Evolutionary conservation across 2,113 vertebrate species (phyloP).

Genomic region (Bubo bubo): DNA sequence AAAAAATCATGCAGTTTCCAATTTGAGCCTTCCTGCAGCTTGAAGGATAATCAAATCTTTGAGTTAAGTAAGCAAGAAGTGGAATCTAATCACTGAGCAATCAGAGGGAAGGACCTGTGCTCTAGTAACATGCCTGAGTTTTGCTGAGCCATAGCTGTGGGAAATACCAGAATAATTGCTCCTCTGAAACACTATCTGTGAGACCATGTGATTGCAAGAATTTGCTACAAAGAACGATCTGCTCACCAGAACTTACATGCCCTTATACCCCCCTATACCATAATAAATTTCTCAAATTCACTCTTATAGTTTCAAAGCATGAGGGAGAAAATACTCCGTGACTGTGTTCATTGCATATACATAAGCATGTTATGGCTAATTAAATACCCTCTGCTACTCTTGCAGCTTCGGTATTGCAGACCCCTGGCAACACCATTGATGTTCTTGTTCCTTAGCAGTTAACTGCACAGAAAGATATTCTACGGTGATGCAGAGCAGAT

Average conservation of each 20-base stretch:
- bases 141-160: neutral
- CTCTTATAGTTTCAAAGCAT: neutral
- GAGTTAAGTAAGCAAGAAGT: slow-evolving; percentile 28
- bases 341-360: neutral
- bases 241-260: neutral
- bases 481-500: neutral
- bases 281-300: neutral
- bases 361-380: neutral
- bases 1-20: neutral
- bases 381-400: neutral
- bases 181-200: neutral
- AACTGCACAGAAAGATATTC: neutral
- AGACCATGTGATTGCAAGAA: neutral
- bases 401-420: neutral
- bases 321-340: neutral
- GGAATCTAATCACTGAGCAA: neutral
- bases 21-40: slow-evolving; percentile 47
- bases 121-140: neutral
- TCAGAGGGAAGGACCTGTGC: neutral
- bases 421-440: neutral
- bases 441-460: neutral
- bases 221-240: neutral
- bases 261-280: neutral
- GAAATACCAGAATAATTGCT: neutral
- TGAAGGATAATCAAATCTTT: slow-evolving; percentile 25